Conservation (phyloP, 2,797 vertebrate species). For the Lateolabrax maculatus region DNA sequence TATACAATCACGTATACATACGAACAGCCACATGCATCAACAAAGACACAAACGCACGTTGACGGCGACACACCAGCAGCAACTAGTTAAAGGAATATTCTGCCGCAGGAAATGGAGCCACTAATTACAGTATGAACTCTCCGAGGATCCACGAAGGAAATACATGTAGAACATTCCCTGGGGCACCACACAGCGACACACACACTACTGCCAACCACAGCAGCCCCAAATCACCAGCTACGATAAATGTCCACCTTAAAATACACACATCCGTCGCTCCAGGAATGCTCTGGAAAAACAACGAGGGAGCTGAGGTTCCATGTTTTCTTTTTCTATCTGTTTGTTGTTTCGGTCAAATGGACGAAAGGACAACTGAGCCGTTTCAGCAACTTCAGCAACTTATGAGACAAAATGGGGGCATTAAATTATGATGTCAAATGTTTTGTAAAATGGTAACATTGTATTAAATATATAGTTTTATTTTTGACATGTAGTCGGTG, state of each 20-base stretch:
- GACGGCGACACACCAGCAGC: constrained; percentile 64
- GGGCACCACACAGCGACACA: constrained; percentile 50
- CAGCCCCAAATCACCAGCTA: constrained; percentile 82
- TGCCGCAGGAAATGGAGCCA: constrained; percentile 65
- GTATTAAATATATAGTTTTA: background rate
- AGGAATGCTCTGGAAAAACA: constrained; percentile 81
- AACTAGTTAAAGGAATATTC: constrained; percentile 65
- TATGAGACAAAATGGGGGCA: constrained; percentile 2
- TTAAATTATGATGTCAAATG: too few species aligned
- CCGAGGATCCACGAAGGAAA: constrained; percentile 75
- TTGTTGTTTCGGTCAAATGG: constrained; percentile 61
- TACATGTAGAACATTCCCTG: constrained; percentile 69
- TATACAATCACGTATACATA: background rate
- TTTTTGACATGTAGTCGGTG: background rate
- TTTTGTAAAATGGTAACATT: constrained; percentile 21
- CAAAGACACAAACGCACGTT: constrained; percentile 45
- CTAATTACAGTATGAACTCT: constrained; percentile 79
- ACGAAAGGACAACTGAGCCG: constrained; percentile 5
- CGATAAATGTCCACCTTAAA: constrained; percentile 81
- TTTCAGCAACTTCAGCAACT: constrained; percentile 31
- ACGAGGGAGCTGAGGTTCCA: constrained; percentile 63
- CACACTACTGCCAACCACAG: constrained; percentile 71
- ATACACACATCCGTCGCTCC: constrained; percentile 71
- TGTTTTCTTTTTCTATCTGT: constrained; percentile 71
- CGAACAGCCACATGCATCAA: constrained; percentile 19